Base-by-base conservation (phyloP, 2,113 vertebrate species). In the Tupaia tana region DNA sequence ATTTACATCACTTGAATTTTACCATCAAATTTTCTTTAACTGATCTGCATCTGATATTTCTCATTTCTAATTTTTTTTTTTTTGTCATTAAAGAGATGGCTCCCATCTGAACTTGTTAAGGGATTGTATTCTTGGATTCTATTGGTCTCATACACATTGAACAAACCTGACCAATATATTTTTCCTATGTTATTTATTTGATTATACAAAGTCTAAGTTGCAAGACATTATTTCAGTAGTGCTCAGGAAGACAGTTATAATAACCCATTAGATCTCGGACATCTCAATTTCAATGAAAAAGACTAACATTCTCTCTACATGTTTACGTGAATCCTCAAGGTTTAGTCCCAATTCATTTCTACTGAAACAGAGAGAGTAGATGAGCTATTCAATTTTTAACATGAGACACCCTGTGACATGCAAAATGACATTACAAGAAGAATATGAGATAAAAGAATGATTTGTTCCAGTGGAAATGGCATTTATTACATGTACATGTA, bases 221-320 rank as follows among this genome's bases (percentile, higher is more conserved):
- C 58, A 86, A 93, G 78, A 22, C 9, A 69, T 93, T 91, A 63
- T 92, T 89, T 95, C 71, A 95, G 22, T 82, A 95, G 31, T 34
- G 34, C 79, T 63, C 79, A 95, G 67, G 64, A 93, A n/a, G 61
- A 89, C 69, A 82, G 74, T 82, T 86, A 54, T 71, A 79, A 94
- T 71, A 96, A 84, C 43, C 66, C 24, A 86, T 91, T 94, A 71
- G 5, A 86, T 63, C 13, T 58, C 73, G 91, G 70, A 81, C 75
- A 95, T 86, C 82, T 96, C 69, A n/a, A 67, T 95, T 96, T 96
- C 82, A 93, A 63, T 59, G 58, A 79, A 96, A 96, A 91, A 83
- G 66, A 59, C 34, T 79, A 86, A 95, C 9, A 78, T 96, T 94
- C 15, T 85, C 24, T 91, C 79, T 94, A 78, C 93, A 82, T 93